Conservation (phyloP, 1,140 invertebrate genomes). For the Scaptomyza montana region DNA sequence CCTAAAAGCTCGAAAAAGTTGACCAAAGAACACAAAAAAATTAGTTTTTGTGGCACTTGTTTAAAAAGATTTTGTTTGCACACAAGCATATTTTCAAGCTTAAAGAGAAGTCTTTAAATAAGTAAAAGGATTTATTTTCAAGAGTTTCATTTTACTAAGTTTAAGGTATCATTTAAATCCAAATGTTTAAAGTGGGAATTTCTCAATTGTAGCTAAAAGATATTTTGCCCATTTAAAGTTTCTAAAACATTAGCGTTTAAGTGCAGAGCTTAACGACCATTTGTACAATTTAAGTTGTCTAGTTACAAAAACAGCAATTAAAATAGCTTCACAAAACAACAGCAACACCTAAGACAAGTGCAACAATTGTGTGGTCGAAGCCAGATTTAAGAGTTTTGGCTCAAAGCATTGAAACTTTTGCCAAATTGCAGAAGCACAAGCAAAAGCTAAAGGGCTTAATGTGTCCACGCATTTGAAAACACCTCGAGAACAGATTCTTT, state of each 20-base stretch:
- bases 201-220: not conserved
- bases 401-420: slow-evolving; percentile 14
- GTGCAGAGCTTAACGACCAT: slow-evolving; percentile 7
- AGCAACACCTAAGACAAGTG: slow-evolving; percentile 29
- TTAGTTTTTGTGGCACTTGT: not conserved
- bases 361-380: slow-evolving; percentile 44
- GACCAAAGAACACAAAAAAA: not conserved
- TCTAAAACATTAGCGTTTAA: not conserved
- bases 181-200: not conserved
- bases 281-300: slow-evolving; percentile 14
- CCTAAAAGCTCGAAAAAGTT: not conserved
- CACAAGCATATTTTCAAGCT: not conserved
- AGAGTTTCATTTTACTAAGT: not conserved
- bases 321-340: slow-evolving; percentile 9
- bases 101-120: not conserved
- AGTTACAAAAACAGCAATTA: slow-evolving; percentile 25
- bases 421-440: slow-evolving; percentile 30
- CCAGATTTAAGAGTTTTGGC: slow-evolving; percentile 27
- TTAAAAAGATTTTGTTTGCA: not conserved
- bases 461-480: not conserved
- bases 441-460: slow-evolving; percentile 30
- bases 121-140: not conserved
- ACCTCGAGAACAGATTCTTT: slow-evolving; percentile 30
- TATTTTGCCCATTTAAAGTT: no score
- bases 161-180: not conserved